Evolutionary conservation across 2,797 vertebrate species (phyloP).

Genomic region (Aldrovandia affinis): DNA sequence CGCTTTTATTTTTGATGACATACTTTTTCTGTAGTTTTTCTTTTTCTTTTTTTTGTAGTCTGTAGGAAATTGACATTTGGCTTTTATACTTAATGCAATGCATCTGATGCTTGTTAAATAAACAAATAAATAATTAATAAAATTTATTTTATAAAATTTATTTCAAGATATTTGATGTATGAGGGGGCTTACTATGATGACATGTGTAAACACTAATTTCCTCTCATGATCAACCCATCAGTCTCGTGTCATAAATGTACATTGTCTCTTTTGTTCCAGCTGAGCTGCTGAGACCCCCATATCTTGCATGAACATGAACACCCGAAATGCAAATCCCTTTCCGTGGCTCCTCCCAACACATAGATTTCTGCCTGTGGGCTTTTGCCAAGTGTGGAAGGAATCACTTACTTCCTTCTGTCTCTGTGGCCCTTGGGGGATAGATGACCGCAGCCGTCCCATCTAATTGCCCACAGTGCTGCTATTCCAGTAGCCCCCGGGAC

Average conservation of each 20-base stretch:
- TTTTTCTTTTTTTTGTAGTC: neutral
- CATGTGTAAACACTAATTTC: too few relatives aligned
- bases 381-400: neutral
- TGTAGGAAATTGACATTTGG: too few relatives aligned
- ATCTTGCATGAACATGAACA: neutral
- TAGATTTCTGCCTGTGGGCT: neutral
- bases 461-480: constrained; percentile 35
- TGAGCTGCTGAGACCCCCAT: too few relatives aligned
- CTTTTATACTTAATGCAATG: too few relatives aligned
- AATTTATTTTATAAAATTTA: too few relatives aligned
- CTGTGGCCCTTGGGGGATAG: neutral
- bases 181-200: neutral
- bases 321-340: neutral
- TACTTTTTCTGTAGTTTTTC: too few relatives aligned
- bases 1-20: too few relatives aligned
- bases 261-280: neutral
- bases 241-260: neutral
- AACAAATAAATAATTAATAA: too few relatives aligned
- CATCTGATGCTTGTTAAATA: too few relatives aligned
- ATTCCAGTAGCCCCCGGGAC: constrained; percentile 11
- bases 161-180: neutral
- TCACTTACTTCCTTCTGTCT: neutral
- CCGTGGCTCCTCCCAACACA: neutral
- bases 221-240: too few relatives aligned
- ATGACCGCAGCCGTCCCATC: neutral